Conservation (phyloP, 2,888 invertebrate species). For the Phlogophora meticulosa region DNA sequence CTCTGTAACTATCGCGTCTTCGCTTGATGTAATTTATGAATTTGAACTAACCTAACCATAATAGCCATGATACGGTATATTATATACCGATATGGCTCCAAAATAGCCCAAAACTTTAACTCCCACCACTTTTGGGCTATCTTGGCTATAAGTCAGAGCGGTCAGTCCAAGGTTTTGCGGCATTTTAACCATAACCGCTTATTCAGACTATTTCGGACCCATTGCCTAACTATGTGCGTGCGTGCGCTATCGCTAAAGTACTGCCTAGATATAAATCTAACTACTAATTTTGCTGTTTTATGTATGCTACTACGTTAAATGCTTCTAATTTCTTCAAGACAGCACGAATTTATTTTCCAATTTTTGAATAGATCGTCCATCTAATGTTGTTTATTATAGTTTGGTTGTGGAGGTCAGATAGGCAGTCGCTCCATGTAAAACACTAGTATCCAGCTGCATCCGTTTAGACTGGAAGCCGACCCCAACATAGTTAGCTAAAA, state of each 20-base stretch:
- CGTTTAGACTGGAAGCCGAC: too few species aligned
- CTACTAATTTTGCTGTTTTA: not conserved
- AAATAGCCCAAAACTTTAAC: constrained; percentile 2
- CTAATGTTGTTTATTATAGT: not conserved
- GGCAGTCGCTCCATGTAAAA: too few species aligned
- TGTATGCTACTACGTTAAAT: not conserved
- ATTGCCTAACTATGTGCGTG: constrained; percentile 9
- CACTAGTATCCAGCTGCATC: too few species aligned
- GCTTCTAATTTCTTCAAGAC: not conserved
- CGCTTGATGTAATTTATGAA: constrained; percentile 8
- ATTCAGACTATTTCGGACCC: constrained; percentile 18
- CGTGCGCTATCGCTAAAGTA: constrained; percentile 22
- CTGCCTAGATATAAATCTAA: constrained; percentile 26
- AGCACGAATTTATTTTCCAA: too few species aligned
- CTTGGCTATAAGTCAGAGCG: constrained; percentile 8
- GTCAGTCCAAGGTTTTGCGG: constrained; percentile 36
- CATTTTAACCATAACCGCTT: constrained; percentile 10
- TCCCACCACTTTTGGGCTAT: constrained; percentile 8
- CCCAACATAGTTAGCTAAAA: not conserved
- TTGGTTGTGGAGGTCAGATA: too few species aligned
- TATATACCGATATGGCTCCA: constrained; percentile 1
- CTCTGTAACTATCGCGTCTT: not conserved
- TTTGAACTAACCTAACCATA: not conserved
- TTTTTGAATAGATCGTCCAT: not conserved
- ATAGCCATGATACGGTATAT: not conserved